A percentile compares a stretch with the other conserved stretches of the same genome.
Evolutionary conservation across 2,797 vertebrate species (phyloP).

Genomic region (Myotis vivesi): DNA sequence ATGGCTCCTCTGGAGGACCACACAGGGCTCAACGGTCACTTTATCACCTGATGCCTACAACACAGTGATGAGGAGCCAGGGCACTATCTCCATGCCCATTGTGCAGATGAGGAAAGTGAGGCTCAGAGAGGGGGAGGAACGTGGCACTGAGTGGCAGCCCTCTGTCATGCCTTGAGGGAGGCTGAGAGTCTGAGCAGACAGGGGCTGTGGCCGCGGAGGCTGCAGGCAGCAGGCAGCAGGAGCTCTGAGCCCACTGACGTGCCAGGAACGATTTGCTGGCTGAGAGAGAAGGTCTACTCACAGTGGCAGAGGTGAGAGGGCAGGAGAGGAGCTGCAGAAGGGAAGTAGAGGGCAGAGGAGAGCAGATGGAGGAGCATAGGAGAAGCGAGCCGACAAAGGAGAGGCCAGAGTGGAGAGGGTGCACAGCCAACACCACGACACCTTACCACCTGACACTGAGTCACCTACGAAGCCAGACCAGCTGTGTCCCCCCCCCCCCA

Average conservation of each 20-base stretch:
- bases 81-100: rapidly evolving
- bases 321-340: background rate
- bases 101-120: background rate
- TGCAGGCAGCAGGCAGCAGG: background rate
- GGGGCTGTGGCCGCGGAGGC: rapidly evolving
- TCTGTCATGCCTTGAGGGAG: background rate
- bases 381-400: background rate
- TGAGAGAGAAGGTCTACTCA: background rate
- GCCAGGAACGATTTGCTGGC: background rate
- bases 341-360: background rate
- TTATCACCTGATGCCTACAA: background rate
- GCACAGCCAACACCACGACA: rapidly evolving
- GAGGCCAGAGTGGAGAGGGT: rapidly evolving
- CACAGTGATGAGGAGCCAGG: background rate
- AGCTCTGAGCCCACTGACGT: background rate
- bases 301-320: background rate
- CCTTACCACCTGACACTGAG: rapidly evolving
- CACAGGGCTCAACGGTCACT: background rate
- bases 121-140: background rate
- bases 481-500: background rate
- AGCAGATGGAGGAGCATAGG: rapidly evolving
- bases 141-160: background rate
- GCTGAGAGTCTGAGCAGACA: background rate
- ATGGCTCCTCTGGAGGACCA: background rate
- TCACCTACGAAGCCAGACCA: background rate